Conservation (phyloP, 2,797 vertebrate species). For the Pelochelys cantorii region DNA sequence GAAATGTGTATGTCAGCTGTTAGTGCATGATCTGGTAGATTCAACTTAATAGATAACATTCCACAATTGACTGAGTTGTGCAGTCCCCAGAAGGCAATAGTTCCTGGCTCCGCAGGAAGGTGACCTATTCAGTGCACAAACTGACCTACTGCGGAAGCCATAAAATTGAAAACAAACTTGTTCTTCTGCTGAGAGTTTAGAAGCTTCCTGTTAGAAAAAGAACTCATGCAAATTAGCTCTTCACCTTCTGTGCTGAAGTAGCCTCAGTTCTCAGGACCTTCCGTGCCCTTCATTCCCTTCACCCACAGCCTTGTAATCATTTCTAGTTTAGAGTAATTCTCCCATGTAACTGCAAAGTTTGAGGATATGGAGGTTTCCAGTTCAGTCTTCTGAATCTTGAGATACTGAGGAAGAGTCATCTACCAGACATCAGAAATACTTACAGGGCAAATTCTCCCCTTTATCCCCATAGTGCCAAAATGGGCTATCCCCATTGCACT, state of each 20-base stretch:
- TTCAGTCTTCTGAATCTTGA: not conserved
- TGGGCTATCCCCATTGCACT: rapidly evolving
- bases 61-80: not conserved
- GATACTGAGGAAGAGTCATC: not conserved
- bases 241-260: rapidly evolving
- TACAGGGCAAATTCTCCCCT: not conserved
- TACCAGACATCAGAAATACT: not conserved
- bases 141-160: not conserved
- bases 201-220: not conserved
- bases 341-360: not conserved
- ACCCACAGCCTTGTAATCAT: not conserved
- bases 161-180: constrained; percentile 17
- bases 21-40: rapidly evolving
- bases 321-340: not conserved
- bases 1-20: rapidly evolving
- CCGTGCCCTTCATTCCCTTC: not conserved
- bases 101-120: not conserved
- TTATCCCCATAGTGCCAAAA: not conserved
- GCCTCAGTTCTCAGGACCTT: not conserved
- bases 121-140: not conserved
- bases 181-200: not conserved
- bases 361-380: not conserved
- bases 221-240: not conserved
- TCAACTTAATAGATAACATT: not conserved
- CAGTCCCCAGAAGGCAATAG: not conserved